Evolutionary conservation across 2,888 invertebrate genomes (phyloP), one percentile per base, ranked within the genome.

Genomic region (Drosophila tripunctata): DNA sequence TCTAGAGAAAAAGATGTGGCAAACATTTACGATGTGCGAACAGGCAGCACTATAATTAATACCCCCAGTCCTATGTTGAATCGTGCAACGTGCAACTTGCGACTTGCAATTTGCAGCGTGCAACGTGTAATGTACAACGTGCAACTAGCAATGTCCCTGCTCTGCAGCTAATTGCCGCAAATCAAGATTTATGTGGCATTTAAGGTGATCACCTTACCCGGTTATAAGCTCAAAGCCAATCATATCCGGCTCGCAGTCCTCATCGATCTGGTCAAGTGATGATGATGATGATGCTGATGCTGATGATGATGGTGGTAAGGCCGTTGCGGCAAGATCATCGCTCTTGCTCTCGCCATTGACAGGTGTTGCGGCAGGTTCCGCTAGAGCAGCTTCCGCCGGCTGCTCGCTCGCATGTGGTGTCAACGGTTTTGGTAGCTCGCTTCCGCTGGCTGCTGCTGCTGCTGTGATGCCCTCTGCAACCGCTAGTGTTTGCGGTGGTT

Each of bases 191-290:
- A 47, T 51, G 22, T 19, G 55, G 61, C 66, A 77, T 54, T 33
- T 27, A 22, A 73, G 89, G 89, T 60, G 40, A 54, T 43, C 50
- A 89, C 92, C 92, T 92, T 92, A 94, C 94, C 96, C 98, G 81
- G 97, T 97, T 88, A 97, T 95, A 89, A 98, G 94, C 93, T 98
- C 97, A 92, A 97, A 98, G 85, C 97, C 96, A 88, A 96, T 95
- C 95, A 96, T 96, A 92, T 97, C 96, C 62, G 96, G 94, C 92
- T 97, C 96, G 91, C 96, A 97, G 91, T 96, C 96, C 90, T 96
- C 96, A 73, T 91, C 91, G 48, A 87, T 75, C 77, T 75, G 70
- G 55, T 62, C 41, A 43, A 43, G 24, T 67, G 58, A 62, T 75
- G 24, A 22, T 30, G 30, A 8, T 30, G 30, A 8, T n/a, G 44